Base-by-base conservation (phyloP, 2,888 invertebrate genomes). In the Amorpha juglandis region DNA sequence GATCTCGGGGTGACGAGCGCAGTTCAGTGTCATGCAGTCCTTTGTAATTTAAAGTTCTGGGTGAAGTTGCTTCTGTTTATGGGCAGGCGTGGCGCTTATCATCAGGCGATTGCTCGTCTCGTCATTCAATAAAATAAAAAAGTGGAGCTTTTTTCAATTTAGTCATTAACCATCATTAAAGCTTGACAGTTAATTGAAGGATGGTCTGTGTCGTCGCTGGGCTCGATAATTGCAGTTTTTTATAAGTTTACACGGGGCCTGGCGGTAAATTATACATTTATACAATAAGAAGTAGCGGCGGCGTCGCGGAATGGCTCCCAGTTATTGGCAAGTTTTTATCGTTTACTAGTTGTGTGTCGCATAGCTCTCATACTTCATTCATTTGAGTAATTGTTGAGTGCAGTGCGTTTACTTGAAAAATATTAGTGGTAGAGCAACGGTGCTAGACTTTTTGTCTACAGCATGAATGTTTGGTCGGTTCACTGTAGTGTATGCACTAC, bases 261-360 rank as follows among this genome's bases (percentile, higher is more conserved):
- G 16, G n/a, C n/a, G n/a, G n/a, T 42, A 42, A 58, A 58, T 58
- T 63, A 52, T 1, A 67, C 66, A 35, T 58, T 58, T 58, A 12
- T 8, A 35, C 33, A 19, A 42, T 42, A 19, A 58, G 16, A 6
- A 33, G 55, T 16, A 51, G 65, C 51, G 68, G 69, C 16, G 69
- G 71, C 16, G 67, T 69, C 3, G 65, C 51, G 6, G 72, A 63
- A 14, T 75, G 68, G 71, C 66, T 75, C 12, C 73, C 76, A 35
- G 65, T 74, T 12, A 70, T 75, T 48, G 76, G 74, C 75, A 68
- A 58, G 58, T 58, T 58, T 58, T 58, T 58, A 58, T 38, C 35
- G 2, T 11, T 55, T n/a, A 16, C 35, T 58, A 42, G 58, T 42
- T 38, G n/a, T 38, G 19, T 42, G 12, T 42, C 12, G 19, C 19